These are phyloP conservation scores for Athrips mouffetella DNA, from an alignment of 2,888 invertebrate species.

Conservation along the genomic window DNA sequence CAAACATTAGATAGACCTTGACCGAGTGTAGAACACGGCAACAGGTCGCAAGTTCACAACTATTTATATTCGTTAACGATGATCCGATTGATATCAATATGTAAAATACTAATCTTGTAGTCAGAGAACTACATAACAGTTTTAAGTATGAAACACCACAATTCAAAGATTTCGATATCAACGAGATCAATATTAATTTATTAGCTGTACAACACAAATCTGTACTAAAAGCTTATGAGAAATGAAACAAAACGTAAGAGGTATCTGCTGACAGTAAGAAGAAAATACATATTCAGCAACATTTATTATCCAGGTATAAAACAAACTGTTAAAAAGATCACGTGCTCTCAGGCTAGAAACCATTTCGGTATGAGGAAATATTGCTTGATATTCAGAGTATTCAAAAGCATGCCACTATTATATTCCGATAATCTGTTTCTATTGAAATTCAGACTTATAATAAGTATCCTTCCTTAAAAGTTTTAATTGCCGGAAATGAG, in stretches of 20 bases:
- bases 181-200: too few species aligned
- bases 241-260: too few species aligned
- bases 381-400: conserved; percentile 13
- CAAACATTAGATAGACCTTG: conserved; percentile 45
- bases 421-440: conserved; percentile 6
- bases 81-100: conserved; percentile 36
- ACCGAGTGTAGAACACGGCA: conserved; percentile 39
- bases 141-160: neutral
- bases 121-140: neutral
- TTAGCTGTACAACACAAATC: neutral
- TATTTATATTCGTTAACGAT: conserved; percentile 53
- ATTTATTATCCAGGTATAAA: too few species aligned
- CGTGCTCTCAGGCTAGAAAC: conserved; percentile 5
- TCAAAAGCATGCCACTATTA: conserved; percentile 6
- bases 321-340: too few species aligned
- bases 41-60: conserved; percentile 43
- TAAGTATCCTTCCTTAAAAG: neutral
- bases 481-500: neutral
- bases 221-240: neutral
- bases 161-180: too few species aligned
- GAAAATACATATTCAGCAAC: too few species aligned
- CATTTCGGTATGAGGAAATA: conserved; percentile 12
- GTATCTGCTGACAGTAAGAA: too few species aligned
- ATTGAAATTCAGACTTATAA: conserved; percentile 8
- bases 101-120: conserved; percentile 14